Conservation (phyloP, 2,888 invertebrate species). For the Serrognathus titanus region DNA sequence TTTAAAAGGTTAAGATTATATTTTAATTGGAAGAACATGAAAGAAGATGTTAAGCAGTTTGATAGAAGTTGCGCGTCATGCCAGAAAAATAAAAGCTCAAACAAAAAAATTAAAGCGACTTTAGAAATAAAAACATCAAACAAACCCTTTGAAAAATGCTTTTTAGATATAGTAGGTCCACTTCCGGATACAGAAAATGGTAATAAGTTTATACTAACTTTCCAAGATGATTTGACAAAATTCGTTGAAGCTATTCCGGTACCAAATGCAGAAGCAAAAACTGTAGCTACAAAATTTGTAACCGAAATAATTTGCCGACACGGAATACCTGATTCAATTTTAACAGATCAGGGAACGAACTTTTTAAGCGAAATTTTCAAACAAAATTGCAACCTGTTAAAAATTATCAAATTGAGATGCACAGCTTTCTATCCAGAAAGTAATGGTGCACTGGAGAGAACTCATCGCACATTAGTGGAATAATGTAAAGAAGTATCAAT, state of each 20-base stretch:
- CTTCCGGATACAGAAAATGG: slow-evolving; percentile 27
- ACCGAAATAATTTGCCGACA: slow-evolving; percentile 28
- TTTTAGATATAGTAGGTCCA: slow-evolving; percentile 35
- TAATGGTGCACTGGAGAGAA: slow-evolving; percentile 33
- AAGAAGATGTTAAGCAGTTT: slow-evolving; percentile 14
- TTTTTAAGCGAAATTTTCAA: slow-evolving; percentile 31
- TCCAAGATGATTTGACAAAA: slow-evolving; percentile 38
- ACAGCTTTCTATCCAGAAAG: slow-evolving; percentile 29
- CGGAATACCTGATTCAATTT: slow-evolving; percentile 30
- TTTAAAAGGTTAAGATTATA: slow-evolving; percentile 11
- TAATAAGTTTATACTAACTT: slow-evolving; percentile 30
- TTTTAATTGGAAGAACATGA: slow-evolving; percentile 21
- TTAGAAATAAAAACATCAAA: slow-evolving; percentile 34
- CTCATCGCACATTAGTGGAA: slow-evolving; percentile 31
- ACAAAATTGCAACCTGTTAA: slow-evolving; percentile 29
- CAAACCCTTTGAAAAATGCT: slow-evolving; percentile 32
- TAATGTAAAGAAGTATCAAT: too few relatives aligned
- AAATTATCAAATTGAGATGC: slow-evolving; percentile 29
- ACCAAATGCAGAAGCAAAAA: slow-evolving; percentile 34
- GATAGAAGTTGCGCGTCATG: slow-evolving; percentile 10
- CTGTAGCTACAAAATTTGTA: slow-evolving; percentile 29
- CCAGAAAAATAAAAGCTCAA: slow-evolving; percentile 22
- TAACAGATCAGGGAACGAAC: slow-evolving; percentile 33
- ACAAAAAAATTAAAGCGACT: slow-evolving; percentile 31
- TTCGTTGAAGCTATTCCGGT: slow-evolving; percentile 33